Evolutionary conservation across 2,113 vertebrate species (phyloP).

Genomic region (Carlito syrichta): DNA sequence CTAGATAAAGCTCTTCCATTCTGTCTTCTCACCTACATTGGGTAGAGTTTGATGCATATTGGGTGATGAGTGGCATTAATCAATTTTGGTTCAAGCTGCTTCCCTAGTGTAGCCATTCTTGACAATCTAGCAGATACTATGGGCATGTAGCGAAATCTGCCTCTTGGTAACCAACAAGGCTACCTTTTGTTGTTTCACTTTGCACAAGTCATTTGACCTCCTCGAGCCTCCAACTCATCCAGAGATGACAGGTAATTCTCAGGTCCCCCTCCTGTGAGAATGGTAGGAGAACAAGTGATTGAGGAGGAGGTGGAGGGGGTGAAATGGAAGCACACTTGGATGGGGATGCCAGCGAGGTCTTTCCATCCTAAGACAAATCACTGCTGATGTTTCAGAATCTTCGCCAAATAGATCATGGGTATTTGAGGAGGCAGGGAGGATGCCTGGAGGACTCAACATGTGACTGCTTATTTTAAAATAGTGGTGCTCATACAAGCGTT

Average conservation of each 20-base stretch:
- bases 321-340: background rate
- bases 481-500: accelerated
- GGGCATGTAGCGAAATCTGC: background rate
- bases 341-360: background rate
- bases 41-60: background rate
- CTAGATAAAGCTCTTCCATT: accelerated
- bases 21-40: background rate
- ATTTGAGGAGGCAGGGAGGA: background rate
- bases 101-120: background rate
- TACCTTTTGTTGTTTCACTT: background rate
- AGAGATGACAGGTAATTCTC: background rate
- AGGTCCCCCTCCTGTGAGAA: background rate
- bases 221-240: background rate
- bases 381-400: background rate
- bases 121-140: background rate
- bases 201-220: background rate
- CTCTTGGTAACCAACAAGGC: background rate
- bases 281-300: background rate
- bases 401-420: accelerated
- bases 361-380: background rate
- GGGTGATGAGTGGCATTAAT: background rate
- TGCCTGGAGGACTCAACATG: accelerated
- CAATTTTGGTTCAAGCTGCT: background rate
- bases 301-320: background rate
- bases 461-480: background rate